A percentile compares a stretch with the other conserved stretches of the same genome.
Evolutionary conservation across 2,113 vertebrate species (phyloP).

Genomic region (Mustela nigripes): DNA sequence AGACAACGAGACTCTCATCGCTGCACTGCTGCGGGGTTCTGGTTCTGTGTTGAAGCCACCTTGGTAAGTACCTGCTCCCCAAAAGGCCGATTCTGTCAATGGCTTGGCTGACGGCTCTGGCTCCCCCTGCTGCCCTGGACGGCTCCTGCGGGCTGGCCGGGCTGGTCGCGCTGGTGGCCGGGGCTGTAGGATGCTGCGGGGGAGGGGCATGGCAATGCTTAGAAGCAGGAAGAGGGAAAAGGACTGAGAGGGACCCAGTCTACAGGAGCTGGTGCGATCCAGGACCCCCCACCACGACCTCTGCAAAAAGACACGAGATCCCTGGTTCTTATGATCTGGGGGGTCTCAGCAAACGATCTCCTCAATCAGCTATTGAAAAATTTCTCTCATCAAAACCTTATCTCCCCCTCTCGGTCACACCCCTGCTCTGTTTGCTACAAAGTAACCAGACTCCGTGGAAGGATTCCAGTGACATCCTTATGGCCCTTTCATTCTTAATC

Average conservation of each 20-base stretch:
- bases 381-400: not conserved
- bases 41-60: not conserved
- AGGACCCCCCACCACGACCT: not conserved
- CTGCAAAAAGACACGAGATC: not conserved
- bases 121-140: slow-evolving; percentile 78
- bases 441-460: not conserved
- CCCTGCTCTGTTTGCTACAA: not conserved
- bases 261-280: not conserved
- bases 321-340: not conserved
- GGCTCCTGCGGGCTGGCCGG: slow-evolving; percentile 67
- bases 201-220: slow-evolving; percentile 64
- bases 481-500: not conserved
- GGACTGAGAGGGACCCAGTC: not conserved
- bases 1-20: not conserved
- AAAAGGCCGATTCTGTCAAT: slow-evolving; percentile 90
- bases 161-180: not conserved
- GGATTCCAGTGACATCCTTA: not conserved
- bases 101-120: slow-evolving; percentile 85
- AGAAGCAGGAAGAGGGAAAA: not conserved
- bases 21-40: not conserved
- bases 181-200: slow-evolving; percentile 64
- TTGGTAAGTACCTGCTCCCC: slow-evolving; percentile 90
- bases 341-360: not conserved
- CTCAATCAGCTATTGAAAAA: not conserved
- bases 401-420: not conserved